Evolutionary conservation across 2,888 invertebrate species (phyloP).

Genomic region (Buathra laborator): DNA sequence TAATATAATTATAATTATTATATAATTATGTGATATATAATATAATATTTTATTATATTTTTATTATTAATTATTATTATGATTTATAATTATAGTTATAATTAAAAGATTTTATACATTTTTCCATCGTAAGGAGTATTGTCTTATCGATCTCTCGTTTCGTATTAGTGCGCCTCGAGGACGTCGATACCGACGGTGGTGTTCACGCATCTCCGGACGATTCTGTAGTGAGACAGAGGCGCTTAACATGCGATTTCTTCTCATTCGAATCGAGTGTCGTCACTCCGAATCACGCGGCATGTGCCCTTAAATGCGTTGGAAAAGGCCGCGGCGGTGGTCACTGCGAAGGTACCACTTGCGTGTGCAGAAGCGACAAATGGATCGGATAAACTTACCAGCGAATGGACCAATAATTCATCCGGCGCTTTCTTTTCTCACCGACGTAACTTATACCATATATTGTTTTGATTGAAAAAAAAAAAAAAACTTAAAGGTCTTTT

Average conservation of each 20-base stretch:
- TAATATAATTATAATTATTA: not conserved
- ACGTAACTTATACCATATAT: too few species aligned
- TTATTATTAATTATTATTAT: too few species aligned
- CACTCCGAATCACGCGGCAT: conserved; percentile 50
- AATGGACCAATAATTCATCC: too few species aligned
- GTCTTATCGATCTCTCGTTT: not conserved
- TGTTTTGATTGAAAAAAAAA: too few species aligned
- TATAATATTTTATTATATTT: too few species aligned
- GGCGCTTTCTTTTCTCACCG: too few species aligned
- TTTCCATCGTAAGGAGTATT: not conserved
- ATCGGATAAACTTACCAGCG: too few species aligned
- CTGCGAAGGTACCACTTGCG: conserved; percentile 39
- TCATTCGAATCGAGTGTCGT: conserved; percentile 42
- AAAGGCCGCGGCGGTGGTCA: conserved; percentile 44
- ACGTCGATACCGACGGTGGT: conserved; percentile 49
- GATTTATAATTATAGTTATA: too few species aligned
- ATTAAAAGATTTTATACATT: not conserved
- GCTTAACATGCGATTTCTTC: conserved; percentile 54
- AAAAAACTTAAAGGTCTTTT: too few species aligned
- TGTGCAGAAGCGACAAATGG: conserved; percentile 54
- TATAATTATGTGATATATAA: not conserved
- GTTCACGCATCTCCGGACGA: not conserved
- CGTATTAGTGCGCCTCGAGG: conserved; percentile 45
- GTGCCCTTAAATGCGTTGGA: conserved; percentile 51
- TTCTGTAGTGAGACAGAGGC: conserved; percentile 9